Evolutionary conservation across 2,888 invertebrate genomes (phyloP).

Genomic region (Timema cristinae): DNA sequence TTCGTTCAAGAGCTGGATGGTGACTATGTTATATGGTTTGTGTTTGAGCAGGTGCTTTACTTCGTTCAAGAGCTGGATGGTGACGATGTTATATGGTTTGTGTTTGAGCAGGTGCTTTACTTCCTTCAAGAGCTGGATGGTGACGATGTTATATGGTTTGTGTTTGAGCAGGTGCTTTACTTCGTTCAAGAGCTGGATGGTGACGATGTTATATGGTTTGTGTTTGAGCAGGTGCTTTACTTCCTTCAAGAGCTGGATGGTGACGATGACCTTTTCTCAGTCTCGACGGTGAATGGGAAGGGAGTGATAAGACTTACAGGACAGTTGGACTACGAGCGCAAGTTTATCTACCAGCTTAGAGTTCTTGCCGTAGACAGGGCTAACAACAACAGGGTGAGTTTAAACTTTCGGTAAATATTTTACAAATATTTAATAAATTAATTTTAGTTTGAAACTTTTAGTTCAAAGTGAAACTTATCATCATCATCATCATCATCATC

Average conservation of each 20-base stretch:
- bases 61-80: constrained; percentile 78
- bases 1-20: constrained; percentile 78
- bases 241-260: constrained; percentile 78
- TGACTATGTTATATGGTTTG: constrained; percentile 46
- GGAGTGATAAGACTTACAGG: constrained; percentile 75
- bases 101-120: constrained; percentile 66
- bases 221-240: constrained; percentile 66
- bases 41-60: constrained; percentile 63
- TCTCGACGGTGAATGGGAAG: constrained; percentile 80
- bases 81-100: too few species aligned
- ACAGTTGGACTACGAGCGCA: constrained; percentile 78
- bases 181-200: constrained; percentile 78
- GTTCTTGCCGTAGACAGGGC: constrained; percentile 81
- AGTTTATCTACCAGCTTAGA: constrained; percentile 80
- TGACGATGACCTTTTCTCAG: constrained; percentile 70
- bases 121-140: constrained; percentile 80
- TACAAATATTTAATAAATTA: neutral
- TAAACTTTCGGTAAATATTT: neutral
- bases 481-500: too few species aligned
- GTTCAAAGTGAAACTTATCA: neutral
- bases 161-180: constrained; percentile 63
- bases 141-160: constrained; percentile 48
- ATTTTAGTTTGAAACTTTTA: neutral
- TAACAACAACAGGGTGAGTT: constrained; percentile 44
- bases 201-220: too few species aligned